Evolutionary conservation across 2,113 vertebrate species (phyloP).

Genomic region (Cathartes aura): DNA sequence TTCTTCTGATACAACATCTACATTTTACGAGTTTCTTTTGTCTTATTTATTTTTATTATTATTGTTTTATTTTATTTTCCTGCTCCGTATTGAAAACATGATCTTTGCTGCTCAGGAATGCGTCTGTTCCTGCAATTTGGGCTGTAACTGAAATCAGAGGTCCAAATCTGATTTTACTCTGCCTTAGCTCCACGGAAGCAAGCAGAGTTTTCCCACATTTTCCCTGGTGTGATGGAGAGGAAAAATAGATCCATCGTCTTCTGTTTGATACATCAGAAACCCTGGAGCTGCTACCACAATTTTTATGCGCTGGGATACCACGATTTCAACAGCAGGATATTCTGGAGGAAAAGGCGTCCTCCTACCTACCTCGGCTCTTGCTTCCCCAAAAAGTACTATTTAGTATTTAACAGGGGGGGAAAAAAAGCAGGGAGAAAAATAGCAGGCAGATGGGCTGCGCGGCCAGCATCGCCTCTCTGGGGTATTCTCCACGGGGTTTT

Average conservation of each 20-base stretch:
- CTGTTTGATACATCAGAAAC: not conserved
- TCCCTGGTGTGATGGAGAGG: not conserved
- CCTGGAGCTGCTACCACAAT: not conserved
- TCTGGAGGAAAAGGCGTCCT: not conserved
- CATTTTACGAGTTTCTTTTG: not conserved
- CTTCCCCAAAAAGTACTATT: not conserved
- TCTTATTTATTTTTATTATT: not conserved
- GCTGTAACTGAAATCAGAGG: not conserved
- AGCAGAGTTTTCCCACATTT: not conserved
- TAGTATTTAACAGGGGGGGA: not conserved
- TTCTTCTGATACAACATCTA: not conserved
- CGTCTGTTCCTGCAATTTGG: slow-evolving; percentile 49
- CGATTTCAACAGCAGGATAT: not conserved
- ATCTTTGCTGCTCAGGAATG: slow-evolving; percentile 27
- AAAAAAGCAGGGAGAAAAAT: accelerated
- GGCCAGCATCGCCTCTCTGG: accelerated
- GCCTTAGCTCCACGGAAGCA: not conserved
- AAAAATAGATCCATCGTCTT: not conserved
- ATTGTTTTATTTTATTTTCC: not conserved
- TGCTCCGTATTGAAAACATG: not conserved
- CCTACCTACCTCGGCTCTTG: not conserved
- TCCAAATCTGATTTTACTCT: not conserved
- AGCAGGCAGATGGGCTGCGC: accelerated
- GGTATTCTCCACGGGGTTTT: accelerated
- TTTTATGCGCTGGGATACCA: not conserved